These are phyloP conservation scores for Microcebus ravelobensis DNA, from an alignment of 2,113 vertebrate species.

Conservation along the genomic window DNA sequence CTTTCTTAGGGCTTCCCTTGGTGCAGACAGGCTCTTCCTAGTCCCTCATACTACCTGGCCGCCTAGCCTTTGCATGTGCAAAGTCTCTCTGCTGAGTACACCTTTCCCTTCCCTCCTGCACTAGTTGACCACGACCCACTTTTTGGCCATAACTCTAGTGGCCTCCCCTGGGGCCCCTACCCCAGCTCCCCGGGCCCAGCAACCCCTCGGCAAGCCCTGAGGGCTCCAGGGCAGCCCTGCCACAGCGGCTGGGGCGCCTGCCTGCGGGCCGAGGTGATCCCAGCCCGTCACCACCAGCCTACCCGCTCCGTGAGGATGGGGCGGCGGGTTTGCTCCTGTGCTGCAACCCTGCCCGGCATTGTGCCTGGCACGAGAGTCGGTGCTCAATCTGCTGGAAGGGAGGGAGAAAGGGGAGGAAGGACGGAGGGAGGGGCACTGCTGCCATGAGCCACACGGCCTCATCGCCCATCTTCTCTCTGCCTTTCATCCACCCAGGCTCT, in stretches of 20 bases:
- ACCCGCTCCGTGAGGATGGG: fast-evolving
- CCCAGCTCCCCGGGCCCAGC: not conserved
- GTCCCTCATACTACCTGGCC: not conserved
- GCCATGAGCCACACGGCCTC: fast-evolving
- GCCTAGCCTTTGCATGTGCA: fast-evolving
- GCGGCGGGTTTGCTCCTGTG: fast-evolving
- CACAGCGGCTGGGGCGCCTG: fast-evolving
- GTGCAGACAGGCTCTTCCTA: not conserved
- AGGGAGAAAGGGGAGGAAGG: not conserved
- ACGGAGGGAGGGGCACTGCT: not conserved
- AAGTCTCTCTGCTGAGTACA: not conserved
- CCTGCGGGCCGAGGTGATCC: not conserved
- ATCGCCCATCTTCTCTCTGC: fast-evolving
- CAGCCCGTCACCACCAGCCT: not conserved
- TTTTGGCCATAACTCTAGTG: not conserved
- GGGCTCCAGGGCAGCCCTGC: not conserved
- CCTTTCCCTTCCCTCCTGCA: not conserved
- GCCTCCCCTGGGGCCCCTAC: not conserved
- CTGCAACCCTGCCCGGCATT: not conserved
- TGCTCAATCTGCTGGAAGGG: not conserved
- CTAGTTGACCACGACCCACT: no score
- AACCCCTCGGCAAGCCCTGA: not conserved
- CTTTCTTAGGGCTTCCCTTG: not conserved
- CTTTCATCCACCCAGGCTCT: not conserved
- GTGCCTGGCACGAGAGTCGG: not conserved